These are phyloP conservation scores for Neosilurus mollespiculum DNA, from an alignment of 2,797 vertebrate genomes.

Conservation along the genomic window DNA sequence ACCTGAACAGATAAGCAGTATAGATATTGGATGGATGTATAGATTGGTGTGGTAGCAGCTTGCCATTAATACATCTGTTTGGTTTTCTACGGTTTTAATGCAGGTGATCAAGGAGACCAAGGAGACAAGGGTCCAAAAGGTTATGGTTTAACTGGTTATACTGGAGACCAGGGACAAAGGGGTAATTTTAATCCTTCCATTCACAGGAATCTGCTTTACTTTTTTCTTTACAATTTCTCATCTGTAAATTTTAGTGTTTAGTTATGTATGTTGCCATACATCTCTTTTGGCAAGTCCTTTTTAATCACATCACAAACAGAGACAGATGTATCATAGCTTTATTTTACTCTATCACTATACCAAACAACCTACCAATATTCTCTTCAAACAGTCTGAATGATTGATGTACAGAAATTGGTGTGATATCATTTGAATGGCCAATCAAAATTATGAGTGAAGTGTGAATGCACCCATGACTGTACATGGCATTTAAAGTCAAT, in stretches of 20 bases:
- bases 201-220: not conserved
- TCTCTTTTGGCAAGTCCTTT: not conserved
- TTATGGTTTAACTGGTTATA: slow-evolving; percentile 65
- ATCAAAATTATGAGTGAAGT: not conserved
- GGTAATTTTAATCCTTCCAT: slow-evolving; percentile 58
- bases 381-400: not conserved
- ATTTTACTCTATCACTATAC: not conserved
- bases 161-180: slow-evolving; percentile 67
- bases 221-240: not conserved
- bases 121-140: slow-evolving; percentile 71
- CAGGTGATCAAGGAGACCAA: slow-evolving; percentile 71
- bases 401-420: not conserved
- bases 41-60: slow-evolving; percentile 17
- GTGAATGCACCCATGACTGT: not conserved
- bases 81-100: slow-evolving; percentile 46
- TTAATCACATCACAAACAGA: not conserved
- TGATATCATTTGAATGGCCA: not conserved
- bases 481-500: not conserved
- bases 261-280: too few relatives aligned
- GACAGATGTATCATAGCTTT: not conserved
- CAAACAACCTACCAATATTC: not conserved
- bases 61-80: not conserved
- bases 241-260: not conserved
- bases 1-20: slow-evolving; percentile 51
- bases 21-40: not conserved